Percentiles rank a stretch among this genome's conserved stretches.
phyloP scores from a whole-genome alignment of 2,888 invertebrate species.

The Macroteleia sp. region DNA sequence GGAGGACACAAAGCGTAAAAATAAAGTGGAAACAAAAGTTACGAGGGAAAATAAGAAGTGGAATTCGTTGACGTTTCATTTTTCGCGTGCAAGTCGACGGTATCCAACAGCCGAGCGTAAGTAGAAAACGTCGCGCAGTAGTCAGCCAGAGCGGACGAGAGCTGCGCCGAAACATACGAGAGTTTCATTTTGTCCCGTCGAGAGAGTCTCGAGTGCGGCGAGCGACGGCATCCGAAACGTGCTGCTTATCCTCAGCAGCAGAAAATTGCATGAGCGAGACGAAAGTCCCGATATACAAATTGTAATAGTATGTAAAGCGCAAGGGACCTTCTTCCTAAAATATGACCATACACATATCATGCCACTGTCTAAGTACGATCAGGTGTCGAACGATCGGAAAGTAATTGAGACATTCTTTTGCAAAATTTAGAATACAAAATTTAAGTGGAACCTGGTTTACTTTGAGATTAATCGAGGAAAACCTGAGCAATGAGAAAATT shows the following conservation, averaged over 20 bases:
- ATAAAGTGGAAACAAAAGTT: constrained; percentile 57
- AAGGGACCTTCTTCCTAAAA: constrained; percentile 62
- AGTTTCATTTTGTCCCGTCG: constrained; percentile 76
- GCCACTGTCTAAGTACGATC: constrained; percentile 47
- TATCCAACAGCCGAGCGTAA: constrained; percentile 57
- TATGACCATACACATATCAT: constrained; percentile 66
- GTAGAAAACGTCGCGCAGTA: constrained; percentile 61
- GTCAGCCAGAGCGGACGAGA: constrained; percentile 52
- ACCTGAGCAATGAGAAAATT: too few species aligned
- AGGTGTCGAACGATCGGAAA: too few species aligned
- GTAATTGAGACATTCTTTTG: too few species aligned
- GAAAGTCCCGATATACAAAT: constrained; percentile 65
- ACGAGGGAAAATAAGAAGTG: constrained; percentile 45
- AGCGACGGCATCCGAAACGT: constrained; percentile 46
- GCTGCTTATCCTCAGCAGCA: constrained; percentile 41
- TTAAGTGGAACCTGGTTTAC: too few species aligned
- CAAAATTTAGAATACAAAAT: too few species aligned
- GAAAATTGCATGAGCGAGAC: constrained; percentile 50
- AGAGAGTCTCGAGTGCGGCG: constrained; percentile 50
- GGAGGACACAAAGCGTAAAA: constrained; percentile 51
- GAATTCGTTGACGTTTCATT: constrained; percentile 66
- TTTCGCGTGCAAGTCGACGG: constrained; percentile 57
- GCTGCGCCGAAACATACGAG: constrained; percentile 41
- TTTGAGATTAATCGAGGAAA: too few species aligned
- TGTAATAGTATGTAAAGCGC: constrained; percentile 74